Conservation (phyloP, 2,888 invertebrate species). For the Antheraea yamamai region DNA sequence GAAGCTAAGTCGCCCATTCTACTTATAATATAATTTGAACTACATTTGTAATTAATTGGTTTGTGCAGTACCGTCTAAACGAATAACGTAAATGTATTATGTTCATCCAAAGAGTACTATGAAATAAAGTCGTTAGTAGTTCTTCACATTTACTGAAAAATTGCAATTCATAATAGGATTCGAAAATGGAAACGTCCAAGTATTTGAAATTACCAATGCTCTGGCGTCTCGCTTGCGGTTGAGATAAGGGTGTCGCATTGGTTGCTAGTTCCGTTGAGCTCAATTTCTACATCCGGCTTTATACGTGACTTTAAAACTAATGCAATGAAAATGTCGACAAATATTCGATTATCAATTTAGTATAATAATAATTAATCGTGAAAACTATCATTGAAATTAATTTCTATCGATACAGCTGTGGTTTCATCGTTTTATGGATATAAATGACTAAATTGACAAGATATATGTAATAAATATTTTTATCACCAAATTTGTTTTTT, state of each 20-base stretch:
- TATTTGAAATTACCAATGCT: background rate
- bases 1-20: too few species aligned
- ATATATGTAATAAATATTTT: too few species aligned
- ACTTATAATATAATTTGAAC: too few species aligned
- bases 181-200: background rate
- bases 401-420: background rate
- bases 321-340: background rate
- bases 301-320: background rate
- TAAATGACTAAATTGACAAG: too few species aligned
- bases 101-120: too few species aligned
- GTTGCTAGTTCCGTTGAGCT: background rate
- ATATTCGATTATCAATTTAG: background rate
- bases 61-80: too few species aligned
- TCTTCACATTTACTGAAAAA: background rate
- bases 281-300: background rate
- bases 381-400: background rate
- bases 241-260: background rate
- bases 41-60: too few species aligned
- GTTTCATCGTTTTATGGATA: background rate
- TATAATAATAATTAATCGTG: too few species aligned
- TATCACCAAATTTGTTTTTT: too few species aligned
- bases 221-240: background rate
- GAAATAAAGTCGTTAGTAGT: background rate
- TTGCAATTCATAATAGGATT: background rate
- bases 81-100: too few species aligned